Conservation (phyloP, 2,113 vertebrate genomes). For the Aphyosemion australe region DNA sequence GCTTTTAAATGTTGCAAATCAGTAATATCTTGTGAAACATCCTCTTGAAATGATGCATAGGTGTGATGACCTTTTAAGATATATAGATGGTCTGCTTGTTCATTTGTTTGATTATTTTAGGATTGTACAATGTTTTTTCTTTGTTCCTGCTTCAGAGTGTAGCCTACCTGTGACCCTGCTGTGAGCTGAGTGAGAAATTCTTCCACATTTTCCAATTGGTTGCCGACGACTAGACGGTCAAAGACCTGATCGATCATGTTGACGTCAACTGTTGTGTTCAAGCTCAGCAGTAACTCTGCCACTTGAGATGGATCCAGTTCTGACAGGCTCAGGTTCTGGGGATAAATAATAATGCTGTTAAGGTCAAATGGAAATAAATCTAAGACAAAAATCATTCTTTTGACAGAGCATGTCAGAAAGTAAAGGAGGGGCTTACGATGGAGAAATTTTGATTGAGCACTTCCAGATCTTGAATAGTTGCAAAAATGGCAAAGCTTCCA, state of each 20-base stretch:
- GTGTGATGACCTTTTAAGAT: not conserved
- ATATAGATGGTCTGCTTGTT: no score
- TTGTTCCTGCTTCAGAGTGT: not conserved
- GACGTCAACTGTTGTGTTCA: conserved; percentile 23
- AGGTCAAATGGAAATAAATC: not conserved
- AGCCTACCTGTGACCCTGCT: conserved; percentile 18
- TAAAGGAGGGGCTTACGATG: conserved; percentile 41
- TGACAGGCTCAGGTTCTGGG: not conserved
- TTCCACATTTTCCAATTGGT: conserved; percentile 36
- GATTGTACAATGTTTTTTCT: not conserved
- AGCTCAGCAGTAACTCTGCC: conserved; percentile 45
- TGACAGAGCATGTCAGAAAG: not conserved
- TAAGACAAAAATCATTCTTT: no score
- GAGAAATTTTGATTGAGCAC: conserved; percentile 57
- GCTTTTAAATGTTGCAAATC: not conserved
- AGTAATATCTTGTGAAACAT: not conserved
- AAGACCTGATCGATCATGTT: conserved; percentile 24
- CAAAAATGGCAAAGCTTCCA: conserved; percentile 6
- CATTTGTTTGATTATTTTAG: no score
- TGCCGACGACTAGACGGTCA: conserved; percentile 20
- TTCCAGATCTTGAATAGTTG: conserved; percentile 34
- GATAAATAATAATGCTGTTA: not conserved
- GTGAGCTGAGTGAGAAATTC: conserved; percentile 10
- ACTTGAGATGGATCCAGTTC: conserved; percentile 50
- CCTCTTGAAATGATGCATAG: not conserved